Evolutionary conservation across 1,140 invertebrate species (phyloP).

Genomic region (Drosophila sproati): DNA sequence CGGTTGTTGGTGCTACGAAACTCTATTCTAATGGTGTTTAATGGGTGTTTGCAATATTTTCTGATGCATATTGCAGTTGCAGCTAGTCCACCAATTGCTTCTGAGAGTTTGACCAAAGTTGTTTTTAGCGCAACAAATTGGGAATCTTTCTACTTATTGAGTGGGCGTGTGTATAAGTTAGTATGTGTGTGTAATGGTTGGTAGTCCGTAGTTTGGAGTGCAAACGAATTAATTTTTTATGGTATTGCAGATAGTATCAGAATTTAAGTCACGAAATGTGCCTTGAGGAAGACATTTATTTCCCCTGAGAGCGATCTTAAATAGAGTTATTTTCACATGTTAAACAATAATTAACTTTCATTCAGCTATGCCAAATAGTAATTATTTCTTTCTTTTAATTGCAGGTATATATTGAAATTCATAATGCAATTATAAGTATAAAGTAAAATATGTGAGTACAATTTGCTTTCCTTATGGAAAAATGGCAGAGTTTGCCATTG

Average conservation of each 20-base stretch:
- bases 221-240: constrained; percentile 10
- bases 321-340: no score
- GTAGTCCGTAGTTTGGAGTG: constrained; percentile 25
- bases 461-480: background rate
- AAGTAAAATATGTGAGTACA: background rate
- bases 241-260: background rate
- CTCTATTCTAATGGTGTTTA: constrained; percentile 57
- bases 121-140: constrained; percentile 70
- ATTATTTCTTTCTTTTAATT: constrained; percentile 13
- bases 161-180: background rate
- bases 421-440: background rate
- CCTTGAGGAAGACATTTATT: no score
- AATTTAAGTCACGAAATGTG: background rate
- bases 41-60: constrained; percentile 39
- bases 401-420: constrained; percentile 40
- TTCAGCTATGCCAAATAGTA: constrained; percentile 19
- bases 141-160: constrained; percentile 30
- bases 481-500: background rate
- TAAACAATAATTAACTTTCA: background rate
- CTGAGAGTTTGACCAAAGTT: constrained; percentile 47
- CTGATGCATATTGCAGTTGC: constrained; percentile 40
- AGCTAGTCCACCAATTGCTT: constrained; percentile 35
- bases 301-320: no score
- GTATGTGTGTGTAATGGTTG: constrained; percentile 56
- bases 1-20: constrained; percentile 2